These are phyloP conservation scores for Slavum lentiscoides DNA, from an alignment of 2,888 invertebrate genomes.

Conservation along the genomic window DNA sequence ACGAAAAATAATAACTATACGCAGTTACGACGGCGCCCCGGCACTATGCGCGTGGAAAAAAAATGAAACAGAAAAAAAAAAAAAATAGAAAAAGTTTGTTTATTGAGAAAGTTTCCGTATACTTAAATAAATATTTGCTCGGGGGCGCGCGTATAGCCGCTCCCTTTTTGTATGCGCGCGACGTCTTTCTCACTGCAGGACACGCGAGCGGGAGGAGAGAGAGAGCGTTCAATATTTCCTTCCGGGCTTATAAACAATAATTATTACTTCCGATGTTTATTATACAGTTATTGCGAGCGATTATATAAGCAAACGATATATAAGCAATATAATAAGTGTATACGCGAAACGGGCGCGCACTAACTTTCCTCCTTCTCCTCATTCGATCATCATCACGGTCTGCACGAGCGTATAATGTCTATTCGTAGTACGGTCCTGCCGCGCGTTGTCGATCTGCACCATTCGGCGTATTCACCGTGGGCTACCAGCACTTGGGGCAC, in stretches of 20 bases:
- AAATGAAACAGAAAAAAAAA: not conserved
- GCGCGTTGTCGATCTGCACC: no score
- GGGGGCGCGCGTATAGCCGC: not conserved
- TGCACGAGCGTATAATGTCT: not conserved
- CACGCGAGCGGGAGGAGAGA: no score
- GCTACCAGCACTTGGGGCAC: no score
- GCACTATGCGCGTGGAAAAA: no score
- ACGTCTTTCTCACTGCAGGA: not conserved
- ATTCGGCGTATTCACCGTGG: no score
- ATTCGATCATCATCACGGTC: not conserved
- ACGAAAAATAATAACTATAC: conserved; percentile 34
- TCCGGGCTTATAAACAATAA: conserved; percentile 41
- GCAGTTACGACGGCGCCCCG: not conserved
- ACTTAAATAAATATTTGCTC: conserved; percentile 47
- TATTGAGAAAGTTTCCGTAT: conserved; percentile 47
- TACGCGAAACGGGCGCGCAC: no score
- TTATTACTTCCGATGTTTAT: conserved; percentile 39
- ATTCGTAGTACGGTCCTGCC: no score
- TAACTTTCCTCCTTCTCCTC: not conserved
- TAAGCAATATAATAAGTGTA: no score
- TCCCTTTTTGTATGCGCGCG: not conserved
- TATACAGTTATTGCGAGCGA: conserved; percentile 29
- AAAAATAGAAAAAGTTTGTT: conserved; percentile 39
- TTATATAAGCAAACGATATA: conserved; percentile 24
- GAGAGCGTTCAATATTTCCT: conserved; percentile 42